A percentile compares a stretch with the other conserved stretches of the same genome.
phyloP scores from a whole-genome alignment of 1,140 invertebrate species.

The Chironomus tepperi region DNA sequence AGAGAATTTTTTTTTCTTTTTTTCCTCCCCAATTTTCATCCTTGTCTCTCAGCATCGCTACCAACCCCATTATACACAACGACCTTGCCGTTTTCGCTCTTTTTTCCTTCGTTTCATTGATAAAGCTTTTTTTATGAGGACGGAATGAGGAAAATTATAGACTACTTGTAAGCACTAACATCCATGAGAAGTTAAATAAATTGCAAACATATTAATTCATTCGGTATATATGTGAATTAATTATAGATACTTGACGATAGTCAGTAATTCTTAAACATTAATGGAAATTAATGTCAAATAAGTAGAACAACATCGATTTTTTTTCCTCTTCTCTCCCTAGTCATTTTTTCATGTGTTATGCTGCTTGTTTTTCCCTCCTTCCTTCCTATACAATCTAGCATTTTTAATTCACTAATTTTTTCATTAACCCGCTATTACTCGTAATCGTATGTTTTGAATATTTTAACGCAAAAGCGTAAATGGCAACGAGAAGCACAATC shows the following conservation, averaged over 20 bases:
- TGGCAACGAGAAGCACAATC: not conserved
- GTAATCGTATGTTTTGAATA: not conserved
- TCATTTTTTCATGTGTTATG: too few relatives aligned
- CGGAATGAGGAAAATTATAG: too few relatives aligned
- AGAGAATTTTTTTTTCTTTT: not conserved
- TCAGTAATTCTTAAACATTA: not conserved
- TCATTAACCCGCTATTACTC: not conserved
- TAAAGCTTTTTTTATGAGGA: not conserved
- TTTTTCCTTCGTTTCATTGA: not conserved
- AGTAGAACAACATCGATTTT: constrained; percentile 6
- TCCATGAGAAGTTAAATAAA: too few relatives aligned
- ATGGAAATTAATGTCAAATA: not conserved
- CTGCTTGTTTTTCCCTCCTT: too few relatives aligned
- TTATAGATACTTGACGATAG: not conserved
- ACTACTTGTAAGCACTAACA: too few relatives aligned
- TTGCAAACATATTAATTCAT: too few relatives aligned
- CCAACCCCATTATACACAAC: not conserved
- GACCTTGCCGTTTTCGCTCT: not conserved
- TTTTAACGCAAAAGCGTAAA: not conserved
- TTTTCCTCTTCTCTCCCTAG: not conserved
- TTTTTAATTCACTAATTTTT: not conserved
- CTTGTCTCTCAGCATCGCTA: not conserved
- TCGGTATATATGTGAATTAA: too few relatives aligned
- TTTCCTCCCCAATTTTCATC: not conserved
- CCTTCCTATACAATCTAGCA: too few relatives aligned